A percentile compares a stretch with the other conserved stretches of the same genome.
These are phyloP conservation scores for Xestia xanthographa DNA, from an alignment of 2,888 invertebrate species.

Conservation along the genomic window DNA sequence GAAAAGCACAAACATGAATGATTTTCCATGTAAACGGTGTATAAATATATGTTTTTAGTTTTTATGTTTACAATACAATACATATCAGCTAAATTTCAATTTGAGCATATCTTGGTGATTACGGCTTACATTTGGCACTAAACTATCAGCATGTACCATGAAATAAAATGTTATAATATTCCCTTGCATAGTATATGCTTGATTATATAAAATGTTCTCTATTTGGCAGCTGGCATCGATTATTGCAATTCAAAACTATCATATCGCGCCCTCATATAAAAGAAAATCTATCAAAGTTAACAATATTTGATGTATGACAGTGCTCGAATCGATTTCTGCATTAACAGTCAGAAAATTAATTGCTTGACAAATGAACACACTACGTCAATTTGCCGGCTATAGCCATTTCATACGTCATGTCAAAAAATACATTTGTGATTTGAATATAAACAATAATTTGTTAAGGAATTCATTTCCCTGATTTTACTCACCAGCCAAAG, in stretches of 20 bases:
- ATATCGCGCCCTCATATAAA: neutral
- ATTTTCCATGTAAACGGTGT: neutral
- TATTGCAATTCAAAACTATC: neutral
- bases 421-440: neutral
- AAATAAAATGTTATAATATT: slow-evolving; percentile 13
- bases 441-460: neutral
- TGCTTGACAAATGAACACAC: slow-evolving; percentile 1
- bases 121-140: slow-evolving; percentile 27
- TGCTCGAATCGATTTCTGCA: neutral
- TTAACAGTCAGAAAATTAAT: neutral
- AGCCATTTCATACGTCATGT: neutral
- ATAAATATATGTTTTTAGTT: neutral
- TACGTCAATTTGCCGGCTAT: neutral
- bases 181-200: slow-evolving; percentile 8
- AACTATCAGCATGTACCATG: neutral
- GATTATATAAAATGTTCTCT: slow-evolving; percentile 7
- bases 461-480: neutral
- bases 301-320: neutral
- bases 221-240: slow-evolving; percentile 9
- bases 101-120: slow-evolving; percentile 23
- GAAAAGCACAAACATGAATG: slow-evolving; percentile 5
- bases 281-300: neutral
- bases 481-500: slow-evolving; percentile 19
- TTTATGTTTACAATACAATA: neutral
- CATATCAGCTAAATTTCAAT: neutral